Percentiles rank a stretch among this genome's conserved stretches.
Evolutionary conservation across 1,140 invertebrate species (phyloP).

Genomic region (Drosophila biarmipes): DNA sequence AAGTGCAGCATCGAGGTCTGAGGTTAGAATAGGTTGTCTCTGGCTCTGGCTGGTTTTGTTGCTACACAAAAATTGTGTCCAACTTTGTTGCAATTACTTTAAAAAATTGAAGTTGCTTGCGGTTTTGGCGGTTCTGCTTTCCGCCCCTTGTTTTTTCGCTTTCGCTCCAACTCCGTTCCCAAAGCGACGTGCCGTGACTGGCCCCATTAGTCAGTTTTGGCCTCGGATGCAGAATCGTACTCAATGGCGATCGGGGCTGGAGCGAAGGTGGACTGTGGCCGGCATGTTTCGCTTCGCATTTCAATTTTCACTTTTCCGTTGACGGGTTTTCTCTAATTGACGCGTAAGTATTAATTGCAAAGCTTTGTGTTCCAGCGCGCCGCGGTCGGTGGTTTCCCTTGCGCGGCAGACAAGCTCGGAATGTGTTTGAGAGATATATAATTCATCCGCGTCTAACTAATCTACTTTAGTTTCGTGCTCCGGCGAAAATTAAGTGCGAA

Average conservation of each 20-base stretch:
- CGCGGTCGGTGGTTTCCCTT: conserved; percentile 49
- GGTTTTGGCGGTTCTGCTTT: conserved; percentile 63
- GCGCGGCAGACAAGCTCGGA: not conserved
- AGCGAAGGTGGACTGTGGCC: conserved; percentile 13
- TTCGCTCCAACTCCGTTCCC: conserved; percentile 15
- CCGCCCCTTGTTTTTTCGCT: conserved; percentile 14
- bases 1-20: conserved; percentile 31
- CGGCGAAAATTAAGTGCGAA: conserved; percentile 60
- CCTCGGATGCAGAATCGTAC: conserved; percentile 25
- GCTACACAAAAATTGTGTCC: conserved; percentile 65
- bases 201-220: conserved; percentile 64
- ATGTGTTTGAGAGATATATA: conserved; percentile 6
- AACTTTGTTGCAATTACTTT: conserved; percentile 82
- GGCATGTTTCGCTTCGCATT: conserved; percentile 53
- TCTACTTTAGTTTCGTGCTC: conserved; percentile 16
- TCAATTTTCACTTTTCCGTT: conserved; percentile 77
- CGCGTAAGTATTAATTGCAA: conserved; percentile 80
- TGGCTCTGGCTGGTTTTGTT: conserved; percentile 39
- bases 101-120: conserved; percentile 79
- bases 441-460: conserved; percentile 18
- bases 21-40: conserved; percentile 43
- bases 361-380: conserved; percentile 64
- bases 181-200: conserved; percentile 54
- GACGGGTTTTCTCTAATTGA: conserved; percentile 63
- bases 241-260: not conserved